Percentiles rank a stretch among this genome's conserved stretches.
Conservation (phyloP, 2,113 vertebrate genomes). For the Myxocyprinus asiaticus region DNA sequence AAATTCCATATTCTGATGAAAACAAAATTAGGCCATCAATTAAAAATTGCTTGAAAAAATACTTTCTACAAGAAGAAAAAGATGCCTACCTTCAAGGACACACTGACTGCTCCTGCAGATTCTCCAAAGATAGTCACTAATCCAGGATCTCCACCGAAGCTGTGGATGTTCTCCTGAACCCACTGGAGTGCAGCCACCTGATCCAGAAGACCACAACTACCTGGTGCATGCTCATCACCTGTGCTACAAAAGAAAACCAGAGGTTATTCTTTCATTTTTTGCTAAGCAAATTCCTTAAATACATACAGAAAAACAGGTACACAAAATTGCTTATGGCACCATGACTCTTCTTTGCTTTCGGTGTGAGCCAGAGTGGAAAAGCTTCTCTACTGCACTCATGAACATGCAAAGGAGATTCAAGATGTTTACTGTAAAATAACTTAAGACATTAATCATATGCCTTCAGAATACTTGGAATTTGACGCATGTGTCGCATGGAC, state of each 20-base stretch:
- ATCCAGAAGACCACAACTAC: constrained; percentile 86
- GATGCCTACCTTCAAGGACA: not conserved
- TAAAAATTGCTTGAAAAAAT: not conserved
- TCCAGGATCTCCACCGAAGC: constrained; percentile 84
- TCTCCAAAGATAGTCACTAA: constrained; percentile 86
- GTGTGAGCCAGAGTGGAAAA: too few species aligned
- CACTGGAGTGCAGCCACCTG: constrained; percentile 86
- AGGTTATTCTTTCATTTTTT: not conserved
- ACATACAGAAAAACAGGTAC: not conserved
- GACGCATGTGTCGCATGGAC: too few species aligned
- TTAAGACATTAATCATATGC: too few species aligned
- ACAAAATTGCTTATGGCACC: too few species aligned
- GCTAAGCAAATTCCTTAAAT: not conserved
- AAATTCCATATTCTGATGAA: too few species aligned
- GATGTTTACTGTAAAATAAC: too few species aligned
- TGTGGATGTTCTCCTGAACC: constrained; percentile 84
- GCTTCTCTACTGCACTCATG: too few species aligned
- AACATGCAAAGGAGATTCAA: too few species aligned
- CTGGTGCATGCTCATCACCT: constrained; percentile 77
- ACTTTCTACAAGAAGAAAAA: not conserved
- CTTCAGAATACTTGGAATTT: too few species aligned
- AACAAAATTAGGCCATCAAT: too few species aligned
- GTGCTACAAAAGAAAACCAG: constrained; percentile 73
- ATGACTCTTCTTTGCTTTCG: too few species aligned
- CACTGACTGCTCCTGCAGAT: constrained; percentile 82